Percentiles rank a stretch among this genome's conserved stretches.
phyloP scores from a whole-genome alignment of 1,140 invertebrate genomes.

The Euborellia annulipes region DNA sequence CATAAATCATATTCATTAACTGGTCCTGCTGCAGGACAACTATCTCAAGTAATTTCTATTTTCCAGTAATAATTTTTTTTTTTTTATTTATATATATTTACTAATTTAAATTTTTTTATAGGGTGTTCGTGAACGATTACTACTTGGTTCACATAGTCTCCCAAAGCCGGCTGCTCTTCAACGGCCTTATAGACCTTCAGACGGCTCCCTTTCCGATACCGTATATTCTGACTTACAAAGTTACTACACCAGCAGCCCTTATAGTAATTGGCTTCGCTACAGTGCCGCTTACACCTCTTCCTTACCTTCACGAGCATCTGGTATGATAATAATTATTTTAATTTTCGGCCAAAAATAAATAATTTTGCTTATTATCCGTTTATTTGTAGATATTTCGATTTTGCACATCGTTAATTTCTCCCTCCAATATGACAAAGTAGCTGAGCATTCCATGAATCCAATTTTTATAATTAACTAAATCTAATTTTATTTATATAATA shows the following conservation, averaged over 20 bases:
- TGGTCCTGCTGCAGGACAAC: conserved; percentile 60
- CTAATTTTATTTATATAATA: no score
- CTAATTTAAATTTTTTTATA: no score
- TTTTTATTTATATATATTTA: no score
- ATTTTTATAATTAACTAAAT: no score
- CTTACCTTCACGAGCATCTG: conserved; percentile 23
- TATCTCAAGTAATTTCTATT: conserved; percentile 42
- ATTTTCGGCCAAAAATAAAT: no score
- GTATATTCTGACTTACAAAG: conserved; percentile 36
- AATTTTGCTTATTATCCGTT: no score
- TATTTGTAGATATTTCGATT: no score
- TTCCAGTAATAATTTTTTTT: no score
- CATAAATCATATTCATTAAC: conserved; percentile 65
- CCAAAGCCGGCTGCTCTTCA: conserved; percentile 50
- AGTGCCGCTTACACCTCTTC: conserved; percentile 40
- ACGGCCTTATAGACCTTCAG: conserved; percentile 29
- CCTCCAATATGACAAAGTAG: no score
- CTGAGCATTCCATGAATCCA: no score
- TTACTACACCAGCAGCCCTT: conserved; percentile 33
- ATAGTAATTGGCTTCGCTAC: conserved; percentile 39
- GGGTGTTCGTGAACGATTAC: conserved; percentile 60
- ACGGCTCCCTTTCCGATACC: conserved; percentile 64
- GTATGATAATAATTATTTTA: background rate
- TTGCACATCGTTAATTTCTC: no score
- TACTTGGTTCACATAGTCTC: conserved; percentile 60